Evolutionary conservation across 2,888 invertebrate species (phyloP).

Genomic region (Cryptocephalus moraei): DNA sequence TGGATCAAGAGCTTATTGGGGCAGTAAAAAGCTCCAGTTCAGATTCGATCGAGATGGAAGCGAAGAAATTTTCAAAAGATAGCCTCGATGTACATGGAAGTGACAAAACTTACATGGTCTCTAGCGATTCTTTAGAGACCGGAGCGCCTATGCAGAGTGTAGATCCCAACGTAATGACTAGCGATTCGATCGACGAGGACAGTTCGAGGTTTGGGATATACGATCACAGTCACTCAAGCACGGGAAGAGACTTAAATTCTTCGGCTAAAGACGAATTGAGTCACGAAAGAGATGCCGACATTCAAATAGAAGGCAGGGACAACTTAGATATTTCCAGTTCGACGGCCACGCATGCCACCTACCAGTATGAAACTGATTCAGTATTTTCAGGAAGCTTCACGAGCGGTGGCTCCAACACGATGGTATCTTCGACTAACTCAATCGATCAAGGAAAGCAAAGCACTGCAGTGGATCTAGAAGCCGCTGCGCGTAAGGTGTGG

Average conservation of each 20-base stretch:
- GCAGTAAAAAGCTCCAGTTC: slow-evolving; percentile 50
- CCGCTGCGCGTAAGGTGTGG: slow-evolving; percentile 39
- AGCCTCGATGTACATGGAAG: slow-evolving; percentile 42
- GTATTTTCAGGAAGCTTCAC: slow-evolving; percentile 80
- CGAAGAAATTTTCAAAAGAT: slow-evolving; percentile 36
- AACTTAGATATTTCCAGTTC: slow-evolving; percentile 70
- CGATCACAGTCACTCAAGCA: slow-evolving; percentile 41
- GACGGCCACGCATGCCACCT: slow-evolving; percentile 72
- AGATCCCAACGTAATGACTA: slow-evolving; percentile 24
- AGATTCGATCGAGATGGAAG: slow-evolving; percentile 44
- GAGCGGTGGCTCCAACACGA: slow-evolving; percentile 73
- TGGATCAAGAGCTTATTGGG: slow-evolving; percentile 47
- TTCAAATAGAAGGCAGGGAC: slow-evolving; percentile 47
- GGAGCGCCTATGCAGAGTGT: slow-evolving; percentile 25
- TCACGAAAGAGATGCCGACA: slow-evolving; percentile 35
- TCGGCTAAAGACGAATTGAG: slow-evolving; percentile 34
- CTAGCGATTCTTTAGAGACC: slow-evolving; percentile 43
- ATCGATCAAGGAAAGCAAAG: slow-evolving; percentile 49
- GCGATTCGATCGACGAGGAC: slow-evolving; percentile 43
- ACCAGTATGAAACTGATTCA: slow-evolving; percentile 75
- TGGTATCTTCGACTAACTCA: slow-evolving; percentile 69
- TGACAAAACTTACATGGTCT: slow-evolving; percentile 37
- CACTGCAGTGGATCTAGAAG: slow-evolving; percentile 38
- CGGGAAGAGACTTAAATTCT: slow-evolving; percentile 40
- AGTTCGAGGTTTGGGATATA: slow-evolving; percentile 28